These are phyloP conservation scores for Furnarius figulus DNA, from an alignment of 2,113 vertebrate genomes.

Conservation along the genomic window DNA sequence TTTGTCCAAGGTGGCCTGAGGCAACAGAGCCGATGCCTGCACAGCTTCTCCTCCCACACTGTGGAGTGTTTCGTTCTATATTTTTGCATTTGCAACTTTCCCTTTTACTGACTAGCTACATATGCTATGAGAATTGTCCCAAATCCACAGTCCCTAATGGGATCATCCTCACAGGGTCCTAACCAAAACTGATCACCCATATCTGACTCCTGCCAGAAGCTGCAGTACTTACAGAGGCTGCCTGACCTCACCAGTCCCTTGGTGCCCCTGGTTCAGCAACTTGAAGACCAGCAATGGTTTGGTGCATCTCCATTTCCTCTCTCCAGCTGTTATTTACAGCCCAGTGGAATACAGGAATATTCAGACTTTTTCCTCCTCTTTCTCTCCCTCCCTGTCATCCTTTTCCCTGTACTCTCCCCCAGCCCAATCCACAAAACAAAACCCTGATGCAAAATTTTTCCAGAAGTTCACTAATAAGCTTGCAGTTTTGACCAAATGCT, in stretches of 20 bases:
- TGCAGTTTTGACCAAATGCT: neutral
- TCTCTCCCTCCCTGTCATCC: neutral
- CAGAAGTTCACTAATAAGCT: neutral
- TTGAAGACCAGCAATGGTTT: neutral
- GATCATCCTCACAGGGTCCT: neutral
- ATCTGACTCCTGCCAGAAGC: neutral
- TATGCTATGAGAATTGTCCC: neutral
- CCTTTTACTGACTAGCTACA: neutral
- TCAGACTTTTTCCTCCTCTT: neutral
- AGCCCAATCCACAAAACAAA: neutral
- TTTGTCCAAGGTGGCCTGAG: slow-evolving; percentile 43
- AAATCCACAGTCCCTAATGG: neutral
- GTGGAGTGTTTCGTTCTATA: neutral
- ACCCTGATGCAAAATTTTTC: neutral
- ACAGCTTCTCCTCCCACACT: neutral
- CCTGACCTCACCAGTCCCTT: neutral
- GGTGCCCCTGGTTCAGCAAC: neutral
- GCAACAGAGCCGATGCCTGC: neutral
- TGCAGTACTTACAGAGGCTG: neutral
- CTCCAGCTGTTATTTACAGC: neutral
- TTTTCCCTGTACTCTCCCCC: neutral
- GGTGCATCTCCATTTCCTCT: neutral
- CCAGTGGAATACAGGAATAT: neutral
- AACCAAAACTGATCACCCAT: neutral
- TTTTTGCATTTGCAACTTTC: neutral